These are phyloP conservation scores for Sebastes jordani DNA, from an alignment of 2,797 vertebrate species.

Conservation along the genomic window DNA sequence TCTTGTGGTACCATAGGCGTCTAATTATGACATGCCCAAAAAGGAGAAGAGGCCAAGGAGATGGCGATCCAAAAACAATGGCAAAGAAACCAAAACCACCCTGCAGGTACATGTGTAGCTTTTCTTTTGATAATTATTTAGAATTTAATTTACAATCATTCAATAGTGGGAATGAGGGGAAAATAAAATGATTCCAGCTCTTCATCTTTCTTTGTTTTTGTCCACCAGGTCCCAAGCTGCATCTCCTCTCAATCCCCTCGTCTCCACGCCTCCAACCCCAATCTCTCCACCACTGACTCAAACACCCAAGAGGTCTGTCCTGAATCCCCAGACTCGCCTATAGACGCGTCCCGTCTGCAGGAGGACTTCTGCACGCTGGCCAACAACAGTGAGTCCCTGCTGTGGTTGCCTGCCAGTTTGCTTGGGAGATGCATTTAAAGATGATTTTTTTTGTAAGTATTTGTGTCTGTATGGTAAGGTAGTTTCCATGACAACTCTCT, in stretches of 20 bases:
- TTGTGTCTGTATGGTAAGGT: conserved; percentile 18
- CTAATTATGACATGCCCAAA: conserved; percentile 90
- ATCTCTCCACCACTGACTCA: conserved; percentile 89
- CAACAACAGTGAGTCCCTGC: conserved; percentile 87
- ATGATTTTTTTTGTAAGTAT: background rate
- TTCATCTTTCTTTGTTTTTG: background rate
- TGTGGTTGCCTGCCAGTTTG: background rate
- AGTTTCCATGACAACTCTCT: conserved; percentile 62
- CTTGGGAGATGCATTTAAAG: background rate
- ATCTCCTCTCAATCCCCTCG: conserved; percentile 84
- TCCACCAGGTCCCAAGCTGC: conserved; percentile 74
- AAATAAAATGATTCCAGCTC: background rate
- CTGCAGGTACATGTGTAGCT: conserved; percentile 79
- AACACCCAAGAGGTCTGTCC: conserved; percentile 86
- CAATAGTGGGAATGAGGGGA: background rate
- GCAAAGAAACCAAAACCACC: conserved; percentile 90
- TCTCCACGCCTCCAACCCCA: conserved; percentile 94
- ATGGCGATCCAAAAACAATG: conserved; percentile 90
- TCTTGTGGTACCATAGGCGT: conserved; percentile 73
- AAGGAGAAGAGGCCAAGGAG: conserved; percentile 93
- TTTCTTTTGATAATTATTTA: background rate
- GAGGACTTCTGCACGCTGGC: conserved; percentile 92
- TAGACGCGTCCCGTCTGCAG: conserved; percentile 91
- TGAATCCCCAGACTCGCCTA: conserved; percentile 90
- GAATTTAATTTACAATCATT: background rate